These are phyloP conservation scores for Apis mellifera DNA, from an alignment of 1,140 invertebrate genomes.

Conservation along the genomic window Amel_HAv3.1 CM009946.2:2644001-2644500, in stretches of 20 bases:
- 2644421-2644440: conserved; percentile 6
- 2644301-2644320: not conserved
- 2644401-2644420: conserved; percentile 4
- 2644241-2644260: not conserved
- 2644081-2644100: not conserved
- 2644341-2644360: not conserved
- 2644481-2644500: not conserved
- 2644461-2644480: not conserved
- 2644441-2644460: conserved; percentile 8
- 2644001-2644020: not conserved
- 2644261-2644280: not conserved
- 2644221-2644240: not conserved
- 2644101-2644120: too few relatives aligned
- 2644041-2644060: not conserved
- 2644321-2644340: too few relatives aligned
- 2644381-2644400: not conserved
- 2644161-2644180: accelerated
- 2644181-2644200: not conserved
- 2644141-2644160: not conserved
- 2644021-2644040: not conserved
- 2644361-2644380: not conserved
- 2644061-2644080: not conserved
- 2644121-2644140: not conserved
- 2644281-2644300: not conserved
- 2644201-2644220: not conserved